Evolutionary conservation across 2,888 invertebrate species (phyloP).

Genomic region (Rhagonycha lutea): DNA sequence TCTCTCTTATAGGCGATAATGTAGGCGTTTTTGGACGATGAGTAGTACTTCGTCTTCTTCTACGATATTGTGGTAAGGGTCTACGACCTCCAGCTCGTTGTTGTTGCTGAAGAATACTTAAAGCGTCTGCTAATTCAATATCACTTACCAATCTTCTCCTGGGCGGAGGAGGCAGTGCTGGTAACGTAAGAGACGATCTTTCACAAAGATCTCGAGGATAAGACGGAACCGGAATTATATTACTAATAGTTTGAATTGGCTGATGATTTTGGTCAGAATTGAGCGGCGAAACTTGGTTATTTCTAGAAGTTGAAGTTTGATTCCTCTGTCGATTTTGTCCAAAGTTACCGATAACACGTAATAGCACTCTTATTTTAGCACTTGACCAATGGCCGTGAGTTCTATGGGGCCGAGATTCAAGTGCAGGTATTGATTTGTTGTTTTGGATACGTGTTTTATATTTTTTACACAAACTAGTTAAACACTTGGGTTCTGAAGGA

Average conservation of each 20-base stretch:
- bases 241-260: constrained; percentile 60
- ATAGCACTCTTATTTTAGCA: constrained; percentile 53
- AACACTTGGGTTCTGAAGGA: constrained; percentile 51
- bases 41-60: constrained; percentile 47
- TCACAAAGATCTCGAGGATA: constrained; percentile 41
- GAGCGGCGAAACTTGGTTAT: constrained; percentile 53
- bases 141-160: constrained; percentile 56
- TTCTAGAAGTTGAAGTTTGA: constrained; percentile 39
- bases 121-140: constrained; percentile 53
- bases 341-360: constrained; percentile 49
- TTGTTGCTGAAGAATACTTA: constrained; percentile 48
- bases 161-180: constrained; percentile 50
- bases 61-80: constrained; percentile 40
- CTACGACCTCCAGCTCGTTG: constrained; percentile 30
- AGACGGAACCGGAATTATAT: constrained; percentile 58
- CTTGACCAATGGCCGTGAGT: constrained; percentile 53
- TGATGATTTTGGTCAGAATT: constrained; percentile 13
- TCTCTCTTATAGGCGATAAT: constrained; percentile 72
- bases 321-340: constrained; percentile 30
- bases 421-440: constrained; percentile 39
- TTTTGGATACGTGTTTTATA: constrained; percentile 45
- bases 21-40: constrained; percentile 58
- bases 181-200: constrained; percentile 44
- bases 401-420: constrained; percentile 44
- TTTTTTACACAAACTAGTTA: constrained; percentile 49